Conservation (phyloP, 2,797 vertebrate genomes). For the Botia almorhae region DNA sequence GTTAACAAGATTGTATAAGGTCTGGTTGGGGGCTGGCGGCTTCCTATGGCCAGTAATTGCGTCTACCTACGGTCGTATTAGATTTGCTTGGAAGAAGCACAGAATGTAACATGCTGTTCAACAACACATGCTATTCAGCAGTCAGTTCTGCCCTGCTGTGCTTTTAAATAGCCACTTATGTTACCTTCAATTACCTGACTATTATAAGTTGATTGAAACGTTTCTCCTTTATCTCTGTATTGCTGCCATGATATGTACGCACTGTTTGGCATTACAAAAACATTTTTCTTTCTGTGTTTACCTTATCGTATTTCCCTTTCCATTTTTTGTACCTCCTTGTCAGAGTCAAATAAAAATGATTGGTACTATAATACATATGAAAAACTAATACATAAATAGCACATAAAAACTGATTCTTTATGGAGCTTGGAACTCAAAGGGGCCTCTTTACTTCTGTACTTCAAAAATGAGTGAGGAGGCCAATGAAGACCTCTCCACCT, state of each 20-base stretch:
- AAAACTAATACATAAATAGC: no score
- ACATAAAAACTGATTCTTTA: not conserved
- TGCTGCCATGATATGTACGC: not conserved
- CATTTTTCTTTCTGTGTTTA: not conserved
- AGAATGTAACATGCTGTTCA: conserved; percentile 21
- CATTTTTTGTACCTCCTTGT: not conserved
- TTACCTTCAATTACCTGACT: not conserved
- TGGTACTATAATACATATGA: not conserved
- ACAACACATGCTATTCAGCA: not conserved
- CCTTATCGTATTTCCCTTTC: not conserved
- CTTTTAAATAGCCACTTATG: not conserved
- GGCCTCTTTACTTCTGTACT: not conserved
- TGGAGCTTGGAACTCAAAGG: not conserved
- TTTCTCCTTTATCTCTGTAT: not conserved
- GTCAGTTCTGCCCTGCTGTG: conserved; percentile 6
- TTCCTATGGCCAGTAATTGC: conserved; percentile 16
- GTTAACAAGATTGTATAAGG: conserved; percentile 3
- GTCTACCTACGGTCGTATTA: conserved; percentile 18
- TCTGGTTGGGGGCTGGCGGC: not conserved
- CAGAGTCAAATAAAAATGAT: not conserved
- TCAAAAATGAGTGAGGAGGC: not conserved
- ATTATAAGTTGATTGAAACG: not conserved
- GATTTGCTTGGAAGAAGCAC: conserved; percentile 18
- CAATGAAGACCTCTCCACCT: not conserved
- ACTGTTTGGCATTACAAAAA: conserved; percentile 9